A percentile compares a stretch with the other conserved stretches of the same genome.
Evolutionary conservation across 1,140 invertebrate genomes (phyloP).

Genomic region (Vanessa atalanta): DNA sequence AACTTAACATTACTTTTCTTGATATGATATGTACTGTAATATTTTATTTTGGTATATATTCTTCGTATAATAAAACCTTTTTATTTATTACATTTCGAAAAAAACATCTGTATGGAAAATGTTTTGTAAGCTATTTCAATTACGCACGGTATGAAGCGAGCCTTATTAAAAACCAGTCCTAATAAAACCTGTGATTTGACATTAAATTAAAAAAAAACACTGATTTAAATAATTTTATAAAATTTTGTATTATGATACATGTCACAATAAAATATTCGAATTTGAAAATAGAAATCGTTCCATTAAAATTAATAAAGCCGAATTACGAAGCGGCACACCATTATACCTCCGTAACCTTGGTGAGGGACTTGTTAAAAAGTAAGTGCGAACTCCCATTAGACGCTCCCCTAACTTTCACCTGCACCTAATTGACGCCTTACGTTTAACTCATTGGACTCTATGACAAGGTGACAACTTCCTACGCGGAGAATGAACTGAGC

Average conservation of each 20-base stretch:
- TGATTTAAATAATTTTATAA: too few relatives aligned
- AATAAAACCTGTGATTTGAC: too few relatives aligned
- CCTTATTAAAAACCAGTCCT: too few relatives aligned
- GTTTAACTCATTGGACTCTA: constrained; percentile 31
- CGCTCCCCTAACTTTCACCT: constrained; percentile 58
- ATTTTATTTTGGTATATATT: too few relatives aligned
- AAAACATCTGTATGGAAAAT: too few relatives aligned
- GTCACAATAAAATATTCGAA: not conserved
- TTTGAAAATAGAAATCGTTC: not conserved
- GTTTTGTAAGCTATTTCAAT: too few relatives aligned
- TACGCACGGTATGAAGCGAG: too few relatives aligned
- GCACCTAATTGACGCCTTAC: constrained; percentile 54
- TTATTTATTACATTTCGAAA: too few relatives aligned
- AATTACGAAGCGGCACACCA: constrained; percentile 16
- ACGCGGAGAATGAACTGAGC: not conserved
- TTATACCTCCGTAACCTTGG: constrained; percentile 39
- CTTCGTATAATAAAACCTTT: too few relatives aligned
- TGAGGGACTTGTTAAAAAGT: constrained; percentile 71
- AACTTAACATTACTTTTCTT: too few relatives aligned
- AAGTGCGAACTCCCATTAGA: constrained; percentile 68
- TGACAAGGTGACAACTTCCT: constrained; percentile 23
- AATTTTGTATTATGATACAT: not conserved
- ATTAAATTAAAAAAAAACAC: too few relatives aligned
- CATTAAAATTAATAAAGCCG: constrained; percentile 22
- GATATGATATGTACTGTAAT: too few relatives aligned